Evolutionary conservation across 1,140 invertebrate genomes (phyloP), one percentile per base, ranked within the genome.

Genomic region (Drosophila trapezifrons): DNA sequence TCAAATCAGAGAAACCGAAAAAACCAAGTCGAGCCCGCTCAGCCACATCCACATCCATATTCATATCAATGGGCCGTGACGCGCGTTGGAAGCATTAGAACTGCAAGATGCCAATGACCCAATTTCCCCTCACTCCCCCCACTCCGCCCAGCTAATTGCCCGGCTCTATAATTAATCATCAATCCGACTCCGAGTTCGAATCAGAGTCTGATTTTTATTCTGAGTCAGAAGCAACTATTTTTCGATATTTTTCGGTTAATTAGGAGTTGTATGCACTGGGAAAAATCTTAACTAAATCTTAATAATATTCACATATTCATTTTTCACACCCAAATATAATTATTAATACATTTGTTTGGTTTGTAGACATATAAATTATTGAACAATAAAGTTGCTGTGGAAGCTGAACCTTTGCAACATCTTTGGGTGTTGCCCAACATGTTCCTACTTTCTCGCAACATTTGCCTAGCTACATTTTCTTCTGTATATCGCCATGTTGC

Each of bases 31-130:
- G 17, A 67, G 35, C 29, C 56, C 40, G 32, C 35, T 38, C 17
- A 46, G 27, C 29, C 55, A 43, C 20, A 58, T 25, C 27, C 42
- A 58, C 64, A 75, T 75, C 52, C 38, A 76, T 67, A 76, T 54
- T 51, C 40, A 57, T 71, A 70, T 77, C 69, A 69, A 69, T 74
- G 73, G 55, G 47, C 63, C 76, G 46, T 87, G 78, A 70, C 74
- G 74, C 58, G 18, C 9, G 45, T 52, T 45, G 47, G 80, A 85
- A 85, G 81, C 81, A 63, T 71, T 85, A 85, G 69, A 85, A 85
- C 78, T 85, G 81, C 82, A 64, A 70, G 65, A 70, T 74, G 73
- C 57, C 76, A 69, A 71, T 66, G 62, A 76, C 74, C 73, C 54
- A 76, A 76, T 76, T 76, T 45, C 13, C 13, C 45, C 51, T 22